Percentiles rank a stretch among this genome's conserved stretches.
Conservation (phyloP, 1,140 invertebrate genomes). For the Tribolium madens region DNA sequence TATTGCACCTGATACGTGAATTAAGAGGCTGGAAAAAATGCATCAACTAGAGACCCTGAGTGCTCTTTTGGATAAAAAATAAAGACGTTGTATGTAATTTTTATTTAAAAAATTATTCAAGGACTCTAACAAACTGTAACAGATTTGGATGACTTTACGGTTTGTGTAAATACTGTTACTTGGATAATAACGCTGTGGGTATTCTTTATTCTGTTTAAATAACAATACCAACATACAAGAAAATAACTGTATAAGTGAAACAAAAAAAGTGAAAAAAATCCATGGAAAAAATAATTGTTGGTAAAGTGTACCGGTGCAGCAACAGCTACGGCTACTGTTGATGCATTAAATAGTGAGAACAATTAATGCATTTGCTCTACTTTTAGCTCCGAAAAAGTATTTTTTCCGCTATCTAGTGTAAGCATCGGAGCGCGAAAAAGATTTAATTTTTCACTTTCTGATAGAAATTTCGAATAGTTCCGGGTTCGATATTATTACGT, state of each 20-base stretch:
- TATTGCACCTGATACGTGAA: too few species aligned
- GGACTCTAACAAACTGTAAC: neutral
- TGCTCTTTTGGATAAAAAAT: too few species aligned
- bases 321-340: neutral
- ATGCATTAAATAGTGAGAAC: too few species aligned
- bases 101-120: too few species aligned
- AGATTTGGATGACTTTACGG: conserved; percentile 1
- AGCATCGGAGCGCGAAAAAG: neutral
- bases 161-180: neutral
- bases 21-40: too few species aligned
- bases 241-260: neutral
- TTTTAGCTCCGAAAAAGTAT: neutral
- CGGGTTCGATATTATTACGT: neutral
- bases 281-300: neutral
- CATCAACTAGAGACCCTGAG: too few species aligned
- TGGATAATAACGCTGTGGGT: neutral
- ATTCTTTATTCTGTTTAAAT: neutral
- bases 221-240: conserved; percentile 7
- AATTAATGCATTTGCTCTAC: neutral
- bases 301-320: neutral
- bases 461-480: neutral
- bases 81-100: too few species aligned
- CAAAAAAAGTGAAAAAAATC: neutral
- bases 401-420: neutral
- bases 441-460: neutral